Evolutionary conservation across 2,797 vertebrate species (phyloP).

Genomic region (Ptychadena robeensis): DNA sequence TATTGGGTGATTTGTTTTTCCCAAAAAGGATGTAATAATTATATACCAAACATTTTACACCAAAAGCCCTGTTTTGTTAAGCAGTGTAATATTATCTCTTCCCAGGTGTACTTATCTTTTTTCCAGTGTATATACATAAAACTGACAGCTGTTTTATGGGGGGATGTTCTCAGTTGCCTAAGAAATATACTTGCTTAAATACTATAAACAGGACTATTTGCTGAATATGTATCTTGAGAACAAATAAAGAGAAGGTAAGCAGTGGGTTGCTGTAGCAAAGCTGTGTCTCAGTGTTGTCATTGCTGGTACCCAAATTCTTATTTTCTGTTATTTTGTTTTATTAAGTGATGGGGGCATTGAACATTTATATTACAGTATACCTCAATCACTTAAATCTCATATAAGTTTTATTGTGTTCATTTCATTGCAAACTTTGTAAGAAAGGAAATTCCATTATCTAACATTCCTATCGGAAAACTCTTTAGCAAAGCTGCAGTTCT

Average conservation of each 20-base stretch:
- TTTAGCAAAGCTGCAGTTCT: background rate
- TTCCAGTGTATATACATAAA: constrained; percentile 27
- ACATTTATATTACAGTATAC: background rate
- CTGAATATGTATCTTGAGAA: constrained; percentile 58
- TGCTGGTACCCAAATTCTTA: background rate
- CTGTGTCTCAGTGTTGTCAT: background rate
- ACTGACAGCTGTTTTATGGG: constrained; percentile 61
- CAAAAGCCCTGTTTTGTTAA: constrained; percentile 29
- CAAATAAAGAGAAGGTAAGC: constrained; percentile 50
- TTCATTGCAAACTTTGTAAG: no score
- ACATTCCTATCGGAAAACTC: background rate
- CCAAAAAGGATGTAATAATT: constrained; percentile 53
- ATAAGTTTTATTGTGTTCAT: no score
- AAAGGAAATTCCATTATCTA: background rate
- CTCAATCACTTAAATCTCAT: background rate
- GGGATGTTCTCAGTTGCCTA: constrained; percentile 49
- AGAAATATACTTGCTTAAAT: constrained; percentile 61
- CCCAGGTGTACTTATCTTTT: constrained; percentile 21
- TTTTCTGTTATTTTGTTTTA: background rate
- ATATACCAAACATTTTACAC: constrained; percentile 42
- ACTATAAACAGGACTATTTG: constrained; percentile 61
- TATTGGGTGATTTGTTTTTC: constrained; percentile 50
- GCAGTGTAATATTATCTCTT: constrained; percentile 32
- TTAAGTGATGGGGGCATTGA: no score
- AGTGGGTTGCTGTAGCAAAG: constrained; percentile 7